Percentiles rank a stretch among this genome's conserved stretches.
Evolutionary conservation across 2,113 vertebrate genomes (phyloP).

Genomic region (Rhombomys opimus): DNA sequence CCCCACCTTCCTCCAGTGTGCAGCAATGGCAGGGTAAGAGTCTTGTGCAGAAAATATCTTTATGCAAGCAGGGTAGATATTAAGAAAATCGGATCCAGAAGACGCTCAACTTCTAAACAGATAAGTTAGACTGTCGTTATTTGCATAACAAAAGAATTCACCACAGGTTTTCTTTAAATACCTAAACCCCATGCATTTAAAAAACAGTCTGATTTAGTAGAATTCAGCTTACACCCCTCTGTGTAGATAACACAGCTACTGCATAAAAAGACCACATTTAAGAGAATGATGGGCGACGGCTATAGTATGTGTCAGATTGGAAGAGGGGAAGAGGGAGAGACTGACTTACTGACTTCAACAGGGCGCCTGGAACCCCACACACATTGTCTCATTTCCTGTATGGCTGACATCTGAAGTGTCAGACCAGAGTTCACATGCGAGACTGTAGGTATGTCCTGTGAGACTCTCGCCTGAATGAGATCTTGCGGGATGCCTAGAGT

Average conservation of each 20-base stretch:
- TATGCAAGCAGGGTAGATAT: constrained; percentile 42
- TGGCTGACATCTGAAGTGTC: not conserved
- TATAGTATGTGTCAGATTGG: not conserved
- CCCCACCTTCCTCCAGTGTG: not conserved
- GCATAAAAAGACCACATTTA: constrained; percentile 55
- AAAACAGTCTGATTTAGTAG: constrained; percentile 70
- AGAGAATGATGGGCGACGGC: constrained; percentile 38
- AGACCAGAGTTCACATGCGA: not conserved
- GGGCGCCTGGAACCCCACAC: not conserved
- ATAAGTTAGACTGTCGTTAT: constrained; percentile 69
- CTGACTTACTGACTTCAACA: not conserved
- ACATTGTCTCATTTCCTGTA: not conserved
- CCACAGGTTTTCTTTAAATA: constrained; percentile 73
- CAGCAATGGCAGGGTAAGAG: not conserved
- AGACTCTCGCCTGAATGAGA: not conserved
- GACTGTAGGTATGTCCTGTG: not conserved
- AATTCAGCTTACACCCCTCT: constrained; percentile 56
- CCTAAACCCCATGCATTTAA: constrained; percentile 69
- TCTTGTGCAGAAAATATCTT: constrained; percentile 7
- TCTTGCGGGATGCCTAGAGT: not conserved
- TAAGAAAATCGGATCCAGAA: constrained; percentile 53
- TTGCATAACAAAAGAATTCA: constrained; percentile 77
- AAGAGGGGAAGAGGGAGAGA: not conserved
- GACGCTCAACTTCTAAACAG: constrained; percentile 64
- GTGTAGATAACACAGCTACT: constrained; percentile 50